phyloP scores from a whole-genome alignment of 1,140 invertebrate genomes.

The Brachionus koreanus region DNA sequence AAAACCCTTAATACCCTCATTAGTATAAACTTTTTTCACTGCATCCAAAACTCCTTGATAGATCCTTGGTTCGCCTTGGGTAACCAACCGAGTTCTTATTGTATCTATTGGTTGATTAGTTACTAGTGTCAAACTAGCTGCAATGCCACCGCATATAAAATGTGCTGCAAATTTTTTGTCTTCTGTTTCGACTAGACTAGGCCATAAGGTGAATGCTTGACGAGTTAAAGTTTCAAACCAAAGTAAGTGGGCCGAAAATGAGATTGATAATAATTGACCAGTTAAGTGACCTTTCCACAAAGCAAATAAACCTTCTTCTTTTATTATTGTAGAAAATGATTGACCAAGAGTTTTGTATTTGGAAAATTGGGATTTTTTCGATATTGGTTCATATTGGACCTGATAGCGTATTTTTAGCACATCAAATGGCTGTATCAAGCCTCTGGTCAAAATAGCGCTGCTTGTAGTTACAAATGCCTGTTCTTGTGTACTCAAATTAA shows the following conservation, averaged over 20 bases:
- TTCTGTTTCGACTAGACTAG: constrained; percentile 17
- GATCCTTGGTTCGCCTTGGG: constrained; percentile 76
- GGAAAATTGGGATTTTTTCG: constrained; percentile 57
- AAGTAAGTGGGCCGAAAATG: constrained; percentile 69
- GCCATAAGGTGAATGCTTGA: constrained; percentile 49
- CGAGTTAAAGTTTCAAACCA: constrained; percentile 62
- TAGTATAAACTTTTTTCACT: constrained; percentile 46
- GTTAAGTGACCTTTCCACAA: constrained; percentile 89
- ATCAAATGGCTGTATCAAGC: constrained; percentile 73
- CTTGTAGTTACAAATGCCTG: background rate
- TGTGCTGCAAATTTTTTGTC: constrained; percentile 54
- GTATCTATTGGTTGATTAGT: constrained; percentile 85
- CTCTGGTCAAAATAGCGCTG: constrained; percentile 71
- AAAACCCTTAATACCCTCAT: constrained; percentile 66
- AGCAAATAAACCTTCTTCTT: constrained; percentile 76
- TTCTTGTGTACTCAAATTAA: background rate
- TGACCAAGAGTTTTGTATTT: constrained; percentile 81
- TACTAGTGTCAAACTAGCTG: constrained; percentile 74
- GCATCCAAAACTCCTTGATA: constrained; percentile 50
- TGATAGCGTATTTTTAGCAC: constrained; percentile 96
- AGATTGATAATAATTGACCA: constrained; percentile 80
- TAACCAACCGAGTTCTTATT: constrained; percentile 83
- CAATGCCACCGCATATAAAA: constrained; percentile 72
- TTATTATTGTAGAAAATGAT: constrained; percentile 69
- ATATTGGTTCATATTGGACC: constrained; percentile 46